Evolutionary conservation across 1,140 invertebrate species (phyloP).

Genomic region (Drosophila orena): DNA sequence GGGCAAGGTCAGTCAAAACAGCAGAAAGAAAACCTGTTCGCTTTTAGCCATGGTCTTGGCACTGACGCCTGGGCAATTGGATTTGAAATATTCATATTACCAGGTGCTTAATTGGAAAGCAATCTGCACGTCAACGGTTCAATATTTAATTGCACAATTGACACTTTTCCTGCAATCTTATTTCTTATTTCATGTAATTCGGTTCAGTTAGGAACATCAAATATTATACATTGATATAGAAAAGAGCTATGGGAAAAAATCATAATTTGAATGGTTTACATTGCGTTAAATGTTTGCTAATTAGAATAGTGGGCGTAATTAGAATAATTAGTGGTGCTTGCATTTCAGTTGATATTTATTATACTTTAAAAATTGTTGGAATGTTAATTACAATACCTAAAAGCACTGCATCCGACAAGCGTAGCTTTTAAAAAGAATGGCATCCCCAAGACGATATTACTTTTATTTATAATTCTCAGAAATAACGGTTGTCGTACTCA

Average conservation of each 20-base stretch:
- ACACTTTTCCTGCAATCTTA: not conserved
- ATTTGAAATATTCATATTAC: not conserved
- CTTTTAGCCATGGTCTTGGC: slow-evolving; percentile 11
- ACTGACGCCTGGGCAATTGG: slow-evolving; percentile 1
- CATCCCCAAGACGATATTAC: too few species aligned
- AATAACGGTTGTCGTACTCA: too few species aligned
- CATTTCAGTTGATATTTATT: too few species aligned
- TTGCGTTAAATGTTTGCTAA: too few species aligned
- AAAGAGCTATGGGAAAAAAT: not conserved
- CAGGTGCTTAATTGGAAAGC: slow-evolving; percentile 42
- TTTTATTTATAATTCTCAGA: too few species aligned
- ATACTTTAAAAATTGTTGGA: too few species aligned
- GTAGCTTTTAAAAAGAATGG: too few species aligned
- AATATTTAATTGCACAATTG: not conserved
- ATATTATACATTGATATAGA: not conserved
- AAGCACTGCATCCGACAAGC: too few species aligned
- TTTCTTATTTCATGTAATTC: not conserved
- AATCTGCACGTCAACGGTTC: slow-evolving; percentile 17
- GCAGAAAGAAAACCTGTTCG: slow-evolving; percentile 34
- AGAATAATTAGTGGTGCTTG: too few species aligned
- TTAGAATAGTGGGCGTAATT: too few species aligned
- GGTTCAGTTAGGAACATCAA: not conserved
- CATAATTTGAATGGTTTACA: too few species aligned
- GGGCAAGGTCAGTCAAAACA: slow-evolving; percentile 35
- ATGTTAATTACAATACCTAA: too few species aligned